Evolutionary conservation across 2,888 invertebrate genomes (phyloP).

Genomic region (Loripinus fragilis): DNA sequence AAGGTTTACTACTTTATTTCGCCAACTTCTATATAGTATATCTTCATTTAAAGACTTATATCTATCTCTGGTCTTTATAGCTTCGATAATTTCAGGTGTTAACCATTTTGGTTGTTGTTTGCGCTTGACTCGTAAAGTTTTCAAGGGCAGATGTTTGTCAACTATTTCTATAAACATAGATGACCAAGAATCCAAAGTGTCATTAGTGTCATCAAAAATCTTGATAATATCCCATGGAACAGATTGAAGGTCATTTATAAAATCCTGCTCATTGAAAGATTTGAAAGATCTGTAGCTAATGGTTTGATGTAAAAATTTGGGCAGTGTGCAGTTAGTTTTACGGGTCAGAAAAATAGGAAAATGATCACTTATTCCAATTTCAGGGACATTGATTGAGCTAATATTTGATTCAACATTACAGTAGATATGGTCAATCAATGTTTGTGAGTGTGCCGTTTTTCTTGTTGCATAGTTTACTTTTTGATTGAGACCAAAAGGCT

Average conservation of each 20-base stretch:
- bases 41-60: constrained; percentile 13
- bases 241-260: too few species aligned
- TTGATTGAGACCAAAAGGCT: not conserved
- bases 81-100: too few species aligned
- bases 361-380: not conserved
- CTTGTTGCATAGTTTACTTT: not conserved
- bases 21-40: not conserved
- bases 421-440: not conserved
- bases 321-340: not conserved
- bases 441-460: not conserved
- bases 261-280: too few species aligned
- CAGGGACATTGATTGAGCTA: not conserved
- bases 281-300: not conserved
- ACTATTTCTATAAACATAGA: too few species aligned
- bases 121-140: too few species aligned
- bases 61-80: too few species aligned
- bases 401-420: not conserved
- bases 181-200: too few species aligned
- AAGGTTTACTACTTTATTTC: not conserved
- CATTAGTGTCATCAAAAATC: too few species aligned
- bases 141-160: too few species aligned
- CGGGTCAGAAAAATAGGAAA: not conserved
- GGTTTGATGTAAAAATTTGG: not conserved
- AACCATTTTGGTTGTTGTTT: too few species aligned
- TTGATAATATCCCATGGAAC: too few species aligned